Percentiles rank a stretch among this genome's conserved stretches.
Conservation (phyloP, 2,797 vertebrate genomes). For the Cephalopachus bancanus region DNA sequence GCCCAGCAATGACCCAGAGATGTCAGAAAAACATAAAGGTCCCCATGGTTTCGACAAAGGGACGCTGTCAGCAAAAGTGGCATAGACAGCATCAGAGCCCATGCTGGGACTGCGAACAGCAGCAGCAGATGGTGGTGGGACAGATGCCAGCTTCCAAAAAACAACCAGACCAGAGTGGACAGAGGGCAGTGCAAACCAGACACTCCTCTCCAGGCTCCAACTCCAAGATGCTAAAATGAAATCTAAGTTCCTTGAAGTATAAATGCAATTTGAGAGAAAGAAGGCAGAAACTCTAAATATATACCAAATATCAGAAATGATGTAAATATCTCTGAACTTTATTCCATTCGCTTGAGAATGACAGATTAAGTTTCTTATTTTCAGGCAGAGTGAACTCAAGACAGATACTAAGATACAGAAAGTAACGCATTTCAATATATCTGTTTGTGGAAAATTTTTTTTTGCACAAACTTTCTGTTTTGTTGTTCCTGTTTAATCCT, state of each 20-base stretch:
- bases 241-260: neutral
- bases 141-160: neutral
- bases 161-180: neutral
- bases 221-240: neutral
- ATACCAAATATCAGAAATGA: neutral
- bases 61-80: neutral
- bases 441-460: neutral
- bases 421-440: neutral
- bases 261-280: neutral
- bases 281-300: neutral
- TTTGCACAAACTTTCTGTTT: neutral
- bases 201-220: neutral
- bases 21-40: neutral
- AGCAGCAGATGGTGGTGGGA: neutral
- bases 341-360: neutral
- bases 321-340: neutral
- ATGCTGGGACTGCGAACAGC: neutral
- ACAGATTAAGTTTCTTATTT: neutral
- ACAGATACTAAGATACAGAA: neutral
- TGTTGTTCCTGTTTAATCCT: neutral
- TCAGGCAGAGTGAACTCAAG: neutral
- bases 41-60: neutral
- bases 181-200: neutral
- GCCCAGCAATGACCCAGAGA: neutral
- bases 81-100: neutral